Evolutionary conservation across 2,888 invertebrate species (phyloP).

Genomic region (Troides aeacus): DNA sequence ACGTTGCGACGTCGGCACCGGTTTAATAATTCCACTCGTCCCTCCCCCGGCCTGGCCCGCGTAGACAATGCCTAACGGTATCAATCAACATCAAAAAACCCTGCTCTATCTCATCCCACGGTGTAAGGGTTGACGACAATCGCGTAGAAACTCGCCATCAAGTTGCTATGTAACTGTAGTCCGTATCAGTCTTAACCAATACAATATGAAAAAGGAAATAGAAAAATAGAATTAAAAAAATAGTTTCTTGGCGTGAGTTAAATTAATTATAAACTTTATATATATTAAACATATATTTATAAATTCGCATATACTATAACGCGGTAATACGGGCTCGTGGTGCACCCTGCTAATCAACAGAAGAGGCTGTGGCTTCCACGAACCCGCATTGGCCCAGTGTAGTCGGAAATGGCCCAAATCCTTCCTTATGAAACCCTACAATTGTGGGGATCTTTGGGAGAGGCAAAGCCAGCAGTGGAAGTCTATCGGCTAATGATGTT

Average conservation of each 20-base stretch:
- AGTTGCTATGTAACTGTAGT: not conserved
- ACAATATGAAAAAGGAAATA: not conserved
- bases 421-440: too few species aligned
- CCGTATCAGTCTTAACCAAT: not conserved
- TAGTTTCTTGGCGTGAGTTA: not conserved
- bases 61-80: constrained; percentile 78
- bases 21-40: constrained; percentile 78
- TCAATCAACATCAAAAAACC: constrained; percentile 80
- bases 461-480: too few species aligned
- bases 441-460: too few species aligned
- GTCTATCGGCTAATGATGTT: too few species aligned
- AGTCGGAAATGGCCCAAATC: too few species aligned
- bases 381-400: too few species aligned
- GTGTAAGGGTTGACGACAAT: constrained; percentile 22
- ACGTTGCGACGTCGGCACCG: constrained; percentile 67
- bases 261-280: too few species aligned
- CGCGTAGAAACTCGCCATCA: not conserved
- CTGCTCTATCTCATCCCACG: constrained; percentile 48
- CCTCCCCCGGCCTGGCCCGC: constrained; percentile 59
- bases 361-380: too few species aligned
- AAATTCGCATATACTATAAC: too few species aligned
- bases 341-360: too few species aligned
- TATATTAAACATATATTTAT: too few species aligned
- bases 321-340: too few species aligned
- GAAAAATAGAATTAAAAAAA: not conserved